These are phyloP conservation scores for Apotomis turbidana DNA, from an alignment of 2,888 invertebrate species.

Conservation along the genomic window DNA sequence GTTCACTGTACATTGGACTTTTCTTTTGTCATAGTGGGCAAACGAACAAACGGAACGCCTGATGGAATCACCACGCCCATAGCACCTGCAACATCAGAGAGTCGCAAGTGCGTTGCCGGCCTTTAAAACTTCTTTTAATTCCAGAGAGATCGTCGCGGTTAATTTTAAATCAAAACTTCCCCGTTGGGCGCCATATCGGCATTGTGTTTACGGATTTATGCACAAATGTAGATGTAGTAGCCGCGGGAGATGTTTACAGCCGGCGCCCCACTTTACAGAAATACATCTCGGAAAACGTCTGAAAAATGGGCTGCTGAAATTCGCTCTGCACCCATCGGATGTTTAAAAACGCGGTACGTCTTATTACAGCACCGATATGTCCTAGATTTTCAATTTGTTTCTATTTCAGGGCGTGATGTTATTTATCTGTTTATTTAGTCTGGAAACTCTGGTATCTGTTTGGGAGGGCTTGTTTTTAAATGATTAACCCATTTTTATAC, in stretches of 20 bases:
- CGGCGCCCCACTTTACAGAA: constrained; percentile 36
- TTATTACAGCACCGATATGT: constrained; percentile 33
- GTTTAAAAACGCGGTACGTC: constrained; percentile 29
- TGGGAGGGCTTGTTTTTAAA: constrained; percentile 22
- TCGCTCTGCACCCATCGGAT: constrained; percentile 33
- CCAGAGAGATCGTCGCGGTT: constrained; percentile 17
- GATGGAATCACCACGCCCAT: too few species aligned
- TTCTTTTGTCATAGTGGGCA: too few species aligned
- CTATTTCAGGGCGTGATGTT: constrained; percentile 33
- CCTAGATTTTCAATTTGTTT: constrained; percentile 34
- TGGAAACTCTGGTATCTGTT: constrained; percentile 32
- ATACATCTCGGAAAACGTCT: constrained; percentile 32
- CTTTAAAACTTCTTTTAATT: constrained; percentile 6
- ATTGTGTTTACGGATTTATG: constrained; percentile 40
- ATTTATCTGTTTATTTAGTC: constrained; percentile 40
- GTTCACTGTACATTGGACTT: too few species aligned
- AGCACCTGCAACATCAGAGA: too few species aligned
- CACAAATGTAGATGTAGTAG: constrained; percentile 30
- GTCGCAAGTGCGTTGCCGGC: not conserved
- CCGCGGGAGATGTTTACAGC: constrained; percentile 28
- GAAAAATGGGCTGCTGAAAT: constrained; percentile 41
- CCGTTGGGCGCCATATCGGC: constrained; percentile 16
- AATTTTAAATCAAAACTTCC: constrained; percentile 39
- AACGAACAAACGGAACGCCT: too few species aligned
- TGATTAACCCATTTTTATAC: constrained; percentile 33